Conservation (phyloP, 2,113 vertebrate species). For the Oryzias celebensis region DNA sequence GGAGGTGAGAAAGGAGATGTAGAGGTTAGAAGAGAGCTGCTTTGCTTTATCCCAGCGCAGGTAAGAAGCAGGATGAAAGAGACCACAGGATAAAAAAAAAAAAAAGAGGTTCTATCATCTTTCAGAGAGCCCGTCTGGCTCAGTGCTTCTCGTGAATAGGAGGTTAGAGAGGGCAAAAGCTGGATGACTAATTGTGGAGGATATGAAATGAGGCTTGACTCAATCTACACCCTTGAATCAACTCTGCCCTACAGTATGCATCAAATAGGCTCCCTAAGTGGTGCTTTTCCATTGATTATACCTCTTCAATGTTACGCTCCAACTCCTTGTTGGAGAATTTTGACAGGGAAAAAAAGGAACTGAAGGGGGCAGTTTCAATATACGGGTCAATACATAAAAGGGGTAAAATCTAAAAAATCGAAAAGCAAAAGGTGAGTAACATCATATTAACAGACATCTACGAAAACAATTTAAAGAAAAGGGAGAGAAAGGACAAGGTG, state of each 20-base stretch:
- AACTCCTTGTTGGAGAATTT: slow-evolving; percentile 65
- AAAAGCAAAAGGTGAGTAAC: slow-evolving; percentile 65
- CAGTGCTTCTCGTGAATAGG: slow-evolving; percentile 52
- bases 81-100: slow-evolving; percentile 19
- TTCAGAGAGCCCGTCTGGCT: slow-evolving; percentile 41
- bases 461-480: slow-evolving; percentile 53
- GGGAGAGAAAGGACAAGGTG: slow-evolving; percentile 63
- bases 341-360: slow-evolving; percentile 51
- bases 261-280: slow-evolving; percentile 73
- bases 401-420: slow-evolving; percentile 57
- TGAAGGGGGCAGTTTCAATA: slow-evolving; percentile 59
- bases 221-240: slow-evolving; percentile 74
- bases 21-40: slow-evolving; percentile 37
- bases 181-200: slow-evolving; percentile 75
- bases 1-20: slow-evolving; percentile 34
- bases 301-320: slow-evolving; percentile 68
- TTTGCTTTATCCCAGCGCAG: slow-evolving; percentile 46
- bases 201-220: slow-evolving; percentile 75
- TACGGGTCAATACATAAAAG: slow-evolving; percentile 66
- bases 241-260: slow-evolving; percentile 73
- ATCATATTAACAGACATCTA: slow-evolving; percentile 65
- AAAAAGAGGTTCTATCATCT: slow-evolving; percentile 46
- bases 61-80: slow-evolving; percentile 38
- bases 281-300: slow-evolving; percentile 75
- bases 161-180: slow-evolving; percentile 68